A percentile compares a stretch with the other conserved stretches of the same genome.
Evolutionary conservation across 2,797 vertebrate genomes (phyloP).

Genomic region (Scarus forsteni): DNA sequence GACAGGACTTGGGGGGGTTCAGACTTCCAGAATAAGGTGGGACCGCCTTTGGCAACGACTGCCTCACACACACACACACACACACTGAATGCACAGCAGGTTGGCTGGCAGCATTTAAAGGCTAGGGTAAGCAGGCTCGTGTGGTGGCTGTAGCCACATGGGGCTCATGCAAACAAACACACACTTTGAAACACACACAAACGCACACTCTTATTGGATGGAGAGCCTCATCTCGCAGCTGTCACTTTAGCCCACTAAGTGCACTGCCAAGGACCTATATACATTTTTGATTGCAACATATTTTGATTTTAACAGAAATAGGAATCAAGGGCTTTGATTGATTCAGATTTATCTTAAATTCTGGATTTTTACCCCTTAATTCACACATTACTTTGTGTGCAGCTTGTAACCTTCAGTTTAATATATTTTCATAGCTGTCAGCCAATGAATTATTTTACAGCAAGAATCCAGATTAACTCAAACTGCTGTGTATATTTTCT

Average conservation of each 20-base stretch:
- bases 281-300: background rate
- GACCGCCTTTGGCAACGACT: slow-evolving; percentile 59
- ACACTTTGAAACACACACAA: slow-evolving; percentile 16
- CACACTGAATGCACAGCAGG: slow-evolving; percentile 57
- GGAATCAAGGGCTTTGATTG: background rate
- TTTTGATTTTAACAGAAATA: background rate
- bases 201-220: slow-evolving; percentile 20
- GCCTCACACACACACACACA: slow-evolving; percentile 8
- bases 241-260: slow-evolving; percentile 51
- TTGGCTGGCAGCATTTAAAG: slow-evolving; percentile 72
- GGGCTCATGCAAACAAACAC: slow-evolving; percentile 50
- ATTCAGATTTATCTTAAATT: no score
- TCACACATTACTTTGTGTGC: no score
- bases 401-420: no score
- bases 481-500: no score
- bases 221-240: slow-evolving; percentile 72
- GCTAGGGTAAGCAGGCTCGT: slow-evolving; percentile 57
- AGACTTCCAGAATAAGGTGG: slow-evolving; percentile 61
- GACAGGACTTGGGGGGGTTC: slow-evolving; percentile 44
- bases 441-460: no score
- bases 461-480: no score
- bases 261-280: slow-evolving; percentile 29
- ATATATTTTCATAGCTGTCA: no score
- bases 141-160: slow-evolving; percentile 57
- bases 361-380: no score